A percentile compares a stretch with the other conserved stretches of the same genome.
These are phyloP conservation scores for Phenganax marumi DNA, from an alignment of 92 coral and sea anemone genomes.

Conservation along the genomic window DNA sequence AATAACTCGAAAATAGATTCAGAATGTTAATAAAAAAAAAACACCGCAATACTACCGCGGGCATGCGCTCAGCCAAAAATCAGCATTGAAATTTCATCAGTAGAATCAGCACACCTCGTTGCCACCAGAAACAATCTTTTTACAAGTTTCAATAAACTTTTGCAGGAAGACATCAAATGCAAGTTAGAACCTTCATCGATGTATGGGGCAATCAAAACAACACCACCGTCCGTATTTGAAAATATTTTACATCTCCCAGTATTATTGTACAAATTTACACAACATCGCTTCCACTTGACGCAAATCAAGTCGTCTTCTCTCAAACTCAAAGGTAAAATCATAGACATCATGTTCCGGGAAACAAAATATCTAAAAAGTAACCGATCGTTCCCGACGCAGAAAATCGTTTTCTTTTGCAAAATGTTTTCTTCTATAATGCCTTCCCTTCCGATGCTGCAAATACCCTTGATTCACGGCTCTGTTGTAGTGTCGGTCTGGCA, in stretches of 20 bases:
- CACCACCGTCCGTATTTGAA: neutral
- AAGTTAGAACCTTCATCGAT: neutral
- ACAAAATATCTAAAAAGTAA: slow-evolving; percentile 13
- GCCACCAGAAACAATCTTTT: neutral
- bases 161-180: too few relatives aligned
- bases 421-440: slow-evolving; percentile 23
- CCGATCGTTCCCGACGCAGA: slow-evolving; percentile 27
- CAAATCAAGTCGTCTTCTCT: neutral
- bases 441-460: slow-evolving; percentile 35
- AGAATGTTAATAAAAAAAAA: neutral
- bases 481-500: slow-evolving; percentile 27
- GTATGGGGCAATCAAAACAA: neutral
- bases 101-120: neutral
- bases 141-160: neutral
- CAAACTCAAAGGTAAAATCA: neutral
- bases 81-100: neutral
- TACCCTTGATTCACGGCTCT: slow-evolving; percentile 25
- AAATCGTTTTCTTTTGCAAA: slow-evolving; percentile 23
- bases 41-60: too few relatives aligned
- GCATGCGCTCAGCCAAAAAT: neutral
- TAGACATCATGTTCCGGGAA: too few relatives aligned
- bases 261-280: neutral
- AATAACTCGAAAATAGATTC: neutral
- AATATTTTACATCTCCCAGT: neutral
- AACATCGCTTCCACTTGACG: neutral